Evolutionary conservation across 2,888 invertebrate species (phyloP).

Genomic region (Deladenus siricidicola): DNA sequence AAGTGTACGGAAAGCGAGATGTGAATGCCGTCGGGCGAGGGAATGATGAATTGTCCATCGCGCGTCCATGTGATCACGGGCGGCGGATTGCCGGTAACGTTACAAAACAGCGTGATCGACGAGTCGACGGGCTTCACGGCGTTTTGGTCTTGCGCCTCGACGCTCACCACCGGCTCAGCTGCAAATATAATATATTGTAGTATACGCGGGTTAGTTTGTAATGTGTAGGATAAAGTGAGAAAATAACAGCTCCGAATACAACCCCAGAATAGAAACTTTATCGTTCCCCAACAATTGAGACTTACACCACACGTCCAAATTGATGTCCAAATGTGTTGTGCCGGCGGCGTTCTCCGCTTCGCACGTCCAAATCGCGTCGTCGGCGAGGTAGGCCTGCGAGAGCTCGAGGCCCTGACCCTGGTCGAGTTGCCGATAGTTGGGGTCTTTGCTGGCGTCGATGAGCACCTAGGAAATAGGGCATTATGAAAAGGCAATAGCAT

Average conservation of each 20-base stretch:
- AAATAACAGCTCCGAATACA: neutral
- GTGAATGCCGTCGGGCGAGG: conserved; percentile 38
- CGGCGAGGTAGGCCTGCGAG: conserved; percentile 23
- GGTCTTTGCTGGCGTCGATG: too few relatives aligned
- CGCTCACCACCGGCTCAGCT: conserved; percentile 42
- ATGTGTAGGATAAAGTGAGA: neutral
- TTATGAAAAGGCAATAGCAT: neutral
- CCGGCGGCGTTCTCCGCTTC: conserved; percentile 56
- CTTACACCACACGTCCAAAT: conserved; percentile 47
- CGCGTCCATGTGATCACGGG: conserved; percentile 29
- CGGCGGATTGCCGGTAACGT: conserved; percentile 55
- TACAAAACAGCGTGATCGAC: conserved; percentile 55
- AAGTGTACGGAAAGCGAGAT: conserved; percentile 36
- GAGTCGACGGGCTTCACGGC: conserved; percentile 49
- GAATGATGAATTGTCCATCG: conserved; percentile 59
- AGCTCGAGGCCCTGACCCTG: conserved; percentile 42
- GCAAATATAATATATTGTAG: conserved; percentile 13
- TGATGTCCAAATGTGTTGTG: conserved; percentile 39
- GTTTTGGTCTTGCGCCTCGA: conserved; percentile 34
- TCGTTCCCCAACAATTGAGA: neutral
- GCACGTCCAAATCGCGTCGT: conserved; percentile 56
- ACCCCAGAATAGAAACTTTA: neutral
- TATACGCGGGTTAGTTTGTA: neutral
- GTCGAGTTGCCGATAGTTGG: conserved; percentile 35
- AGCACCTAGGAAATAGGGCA: neutral